Percentiles rank a stretch among this genome's conserved stretches.
Conservation (phyloP, 2,888 invertebrate species). For the Balanococcus diminutus region DNA sequence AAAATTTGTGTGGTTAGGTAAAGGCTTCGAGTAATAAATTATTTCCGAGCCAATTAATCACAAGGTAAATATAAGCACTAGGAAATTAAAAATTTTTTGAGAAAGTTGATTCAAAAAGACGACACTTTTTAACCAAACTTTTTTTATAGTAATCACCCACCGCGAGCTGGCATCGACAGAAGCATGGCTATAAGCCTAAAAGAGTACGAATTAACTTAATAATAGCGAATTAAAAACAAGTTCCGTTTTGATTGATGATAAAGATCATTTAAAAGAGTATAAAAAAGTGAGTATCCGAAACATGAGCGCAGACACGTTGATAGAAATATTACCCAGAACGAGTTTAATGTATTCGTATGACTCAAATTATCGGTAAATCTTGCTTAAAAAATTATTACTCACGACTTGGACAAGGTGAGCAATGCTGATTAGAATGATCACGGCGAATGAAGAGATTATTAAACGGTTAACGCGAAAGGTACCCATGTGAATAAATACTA, state of each 20-base stretch:
- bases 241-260: conserved; percentile 16
- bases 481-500: too few species aligned
- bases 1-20: too few species aligned
- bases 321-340: neutral
- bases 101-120: neutral
- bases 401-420: neutral
- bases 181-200: neutral
- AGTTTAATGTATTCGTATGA: neutral
- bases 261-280: conserved; percentile 2
- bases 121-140: neutral
- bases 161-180: neutral
- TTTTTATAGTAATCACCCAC: neutral
- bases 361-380: conserved; percentile 14
- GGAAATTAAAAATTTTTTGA: neutral
- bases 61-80: neutral
- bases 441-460: neutral
- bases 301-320: neutral
- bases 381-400: conserved; percentile 17
- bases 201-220: neutral
- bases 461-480: neutral
- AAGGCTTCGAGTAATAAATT: neutral
- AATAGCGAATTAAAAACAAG: neutral
- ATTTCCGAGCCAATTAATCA: conserved; percentile 1
- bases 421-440: conserved; percentile 28
- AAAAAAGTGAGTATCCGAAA: neutral